Evolutionary conservation across 2,113 vertebrate genomes (phyloP).

Genomic region (Centropus bengalensis): DNA sequence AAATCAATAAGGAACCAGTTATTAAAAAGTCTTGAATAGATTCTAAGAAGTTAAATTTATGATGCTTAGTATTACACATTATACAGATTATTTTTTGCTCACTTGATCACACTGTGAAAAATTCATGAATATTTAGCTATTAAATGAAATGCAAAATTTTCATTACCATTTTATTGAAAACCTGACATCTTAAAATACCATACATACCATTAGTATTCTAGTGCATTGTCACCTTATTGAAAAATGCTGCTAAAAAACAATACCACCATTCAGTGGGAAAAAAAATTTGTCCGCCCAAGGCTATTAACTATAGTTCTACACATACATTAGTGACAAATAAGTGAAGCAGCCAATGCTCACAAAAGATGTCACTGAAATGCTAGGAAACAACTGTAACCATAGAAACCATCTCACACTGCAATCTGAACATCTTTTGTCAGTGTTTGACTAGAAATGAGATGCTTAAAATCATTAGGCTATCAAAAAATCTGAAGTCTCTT

Average conservation of each 20-base stretch:
- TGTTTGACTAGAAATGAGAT: constrained; percentile 87
- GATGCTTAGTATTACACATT: constrained; percentile 78
- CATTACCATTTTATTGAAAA: constrained; percentile 87
- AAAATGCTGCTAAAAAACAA: constrained; percentile 87
- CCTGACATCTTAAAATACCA: constrained; percentile 87
- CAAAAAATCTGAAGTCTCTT: constrained; percentile 85
- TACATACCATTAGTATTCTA: constrained; percentile 87
- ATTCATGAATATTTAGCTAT: constrained; percentile 87
- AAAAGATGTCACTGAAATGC: constrained; percentile 89
- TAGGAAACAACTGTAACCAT: constrained; percentile 89
- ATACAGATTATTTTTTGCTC: constrained; percentile 82
- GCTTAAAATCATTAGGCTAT: constrained; percentile 88
- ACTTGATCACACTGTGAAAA: constrained; percentile 81
- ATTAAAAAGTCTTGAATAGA: constrained; percentile 72
- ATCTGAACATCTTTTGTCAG: constrained; percentile 88
- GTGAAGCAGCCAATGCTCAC: constrained; percentile 86
- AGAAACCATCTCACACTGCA: constrained; percentile 88
- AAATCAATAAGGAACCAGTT: constrained; percentile 68
- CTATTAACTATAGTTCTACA: constrained; percentile 88
- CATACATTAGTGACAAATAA: constrained; percentile 89
- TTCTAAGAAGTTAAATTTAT: constrained; percentile 76
- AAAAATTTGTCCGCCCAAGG: constrained; percentile 85
- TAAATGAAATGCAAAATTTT: constrained; percentile 87
- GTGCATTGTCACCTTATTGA: constrained; percentile 86
- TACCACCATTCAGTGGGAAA: constrained; percentile 82